Conservation (phyloP, 2,113 vertebrate genomes). For the Pholis gunnellus region DNA sequence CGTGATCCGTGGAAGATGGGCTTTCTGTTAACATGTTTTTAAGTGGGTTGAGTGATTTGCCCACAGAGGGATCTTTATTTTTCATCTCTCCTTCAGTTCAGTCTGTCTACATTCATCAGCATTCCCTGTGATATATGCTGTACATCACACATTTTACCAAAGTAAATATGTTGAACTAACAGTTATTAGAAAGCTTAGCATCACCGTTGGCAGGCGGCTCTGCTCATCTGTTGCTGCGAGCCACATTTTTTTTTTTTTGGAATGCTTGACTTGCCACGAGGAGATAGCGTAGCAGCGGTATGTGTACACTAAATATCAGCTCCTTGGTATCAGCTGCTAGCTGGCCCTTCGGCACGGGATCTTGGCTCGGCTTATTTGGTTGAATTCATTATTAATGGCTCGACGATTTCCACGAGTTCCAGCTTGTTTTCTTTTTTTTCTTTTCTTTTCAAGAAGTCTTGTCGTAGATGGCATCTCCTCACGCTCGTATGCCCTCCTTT, state of each 20-base stretch:
- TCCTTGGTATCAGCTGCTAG: constrained; percentile 67
- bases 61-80: constrained; percentile 36
- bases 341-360: constrained; percentile 60
- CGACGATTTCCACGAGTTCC: constrained; percentile 61
- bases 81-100: constrained; percentile 23
- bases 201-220: constrained; percentile 60
- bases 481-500: not conserved
- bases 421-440: constrained; percentile 23
- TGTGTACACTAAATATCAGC: constrained; percentile 73
- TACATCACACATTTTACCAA: constrained; percentile 30
- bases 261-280: constrained; percentile 43
- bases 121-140: constrained; percentile 37
- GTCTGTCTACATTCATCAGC: constrained; percentile 34
- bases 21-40: constrained; percentile 41
- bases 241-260: constrained; percentile 9
- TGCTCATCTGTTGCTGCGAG: constrained; percentile 69
- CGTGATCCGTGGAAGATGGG: constrained; percentile 22
- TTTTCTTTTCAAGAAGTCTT: constrained; percentile 12
- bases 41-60: constrained; percentile 42
- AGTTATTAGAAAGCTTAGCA: constrained; percentile 66
- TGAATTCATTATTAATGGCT: constrained; percentile 82
- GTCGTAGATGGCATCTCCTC: constrained; percentile 37
- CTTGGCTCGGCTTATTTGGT: constrained; percentile 72
- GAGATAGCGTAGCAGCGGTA: constrained; percentile 63
- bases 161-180: constrained; percentile 68